Base-by-base conservation (phyloP, 1,140 invertebrate species). In the Mycetomoellerius zeteki region DNA sequence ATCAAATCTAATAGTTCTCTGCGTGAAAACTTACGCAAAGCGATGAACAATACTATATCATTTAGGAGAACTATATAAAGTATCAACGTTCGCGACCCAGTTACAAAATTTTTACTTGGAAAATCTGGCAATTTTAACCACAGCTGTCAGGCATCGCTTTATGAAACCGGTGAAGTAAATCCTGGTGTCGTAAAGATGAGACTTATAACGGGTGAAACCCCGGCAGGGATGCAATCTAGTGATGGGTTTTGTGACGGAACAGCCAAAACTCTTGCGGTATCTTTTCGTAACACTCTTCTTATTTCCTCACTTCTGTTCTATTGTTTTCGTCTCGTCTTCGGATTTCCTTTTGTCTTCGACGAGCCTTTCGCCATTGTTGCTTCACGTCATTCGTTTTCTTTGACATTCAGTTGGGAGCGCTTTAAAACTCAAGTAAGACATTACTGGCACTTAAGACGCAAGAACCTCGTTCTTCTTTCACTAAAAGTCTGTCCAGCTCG, bases 301-400 rank as follows among this genome's bases (percentile, higher is more conserved):
- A 67, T 75, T 89, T 81, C 33, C 56, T 73, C 37, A 54, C 64
- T 37, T 65, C 72, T 33, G 50, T 27, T 30, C n/a, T 54, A 89
- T 89, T 89, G 75, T 89, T 69, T 89, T 76, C 10, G 62, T 14
- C 19, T n/a, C 30, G 52, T 88, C 73, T 81, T 67, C 52, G 65
- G 50, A 80, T 88, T 86, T 60, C 14, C 56, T 54, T 89, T 89
- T 89, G 82, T 89, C 43, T 77, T 76, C 52, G 33, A 24, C 43
- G 54, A 69, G 52, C 75, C 58, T 76, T 69, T 75, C 47, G 37
- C 71, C 56, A 89, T 89, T 89, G 84, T 89, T 82, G 75, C 54
- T 58, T 67, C 30, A 30, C 76, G 30, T 86, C 24, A 52, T 75
- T 56, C 33, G 58, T 71, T 56, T 58, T 43, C 30, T 58, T 62